Base-by-base conservation (phyloP, 2,888 invertebrate species). In the Odontocerum albicorne region DNA sequence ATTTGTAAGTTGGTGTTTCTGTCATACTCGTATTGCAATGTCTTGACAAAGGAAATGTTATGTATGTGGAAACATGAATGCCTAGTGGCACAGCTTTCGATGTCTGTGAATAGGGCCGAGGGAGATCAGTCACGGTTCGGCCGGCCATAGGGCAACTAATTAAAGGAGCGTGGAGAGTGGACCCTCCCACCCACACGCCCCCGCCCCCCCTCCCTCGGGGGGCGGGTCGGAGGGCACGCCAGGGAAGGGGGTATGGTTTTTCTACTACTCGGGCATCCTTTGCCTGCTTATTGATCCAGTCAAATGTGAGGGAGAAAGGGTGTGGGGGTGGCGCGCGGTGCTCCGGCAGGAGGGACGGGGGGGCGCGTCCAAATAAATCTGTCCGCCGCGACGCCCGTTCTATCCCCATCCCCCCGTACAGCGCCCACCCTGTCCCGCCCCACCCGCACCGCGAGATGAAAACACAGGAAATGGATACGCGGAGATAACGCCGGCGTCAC, bases 201-300 rank as follows among this genome's bases (percentile, higher is more conserved):
- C 63, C 64, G 91, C 64, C 87, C 83, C 70, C 84, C 84, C 67
- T 92, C 77, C 66, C 83, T 84, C 67, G 77, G 76, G 51, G 49
- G 22, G 44, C 47, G 27, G 44, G 43, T 58, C 42, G 62, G 56
- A 46, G 60, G 57, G 66, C 63, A 55, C 42, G 59, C 54, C 66
- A 63, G 67, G 63, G 65, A 67, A 62, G 65, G 64, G 64, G 66
- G 64, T 76, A 76, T 77, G 77, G 77, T 77, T 78, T 78, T 78
- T 78, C 77, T 77, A 74, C 77, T 77, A 74, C 77, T 78, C 78
- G 76, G 78, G 77, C 78, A 78, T 78, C 78, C 78, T 78, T 77
- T 78, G 77, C 78, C 77, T 77, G 78, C 78, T 78, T 78, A 78
- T 78, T 78, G 78, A 78, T 78, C 78, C 77, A 78, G 78, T 78